Percentiles rank a stretch among this genome's conserved stretches.
Evolutionary conservation across 2,797 vertebrate species (phyloP).

Genomic region (Tenualosa thibaudeaui): DNA sequence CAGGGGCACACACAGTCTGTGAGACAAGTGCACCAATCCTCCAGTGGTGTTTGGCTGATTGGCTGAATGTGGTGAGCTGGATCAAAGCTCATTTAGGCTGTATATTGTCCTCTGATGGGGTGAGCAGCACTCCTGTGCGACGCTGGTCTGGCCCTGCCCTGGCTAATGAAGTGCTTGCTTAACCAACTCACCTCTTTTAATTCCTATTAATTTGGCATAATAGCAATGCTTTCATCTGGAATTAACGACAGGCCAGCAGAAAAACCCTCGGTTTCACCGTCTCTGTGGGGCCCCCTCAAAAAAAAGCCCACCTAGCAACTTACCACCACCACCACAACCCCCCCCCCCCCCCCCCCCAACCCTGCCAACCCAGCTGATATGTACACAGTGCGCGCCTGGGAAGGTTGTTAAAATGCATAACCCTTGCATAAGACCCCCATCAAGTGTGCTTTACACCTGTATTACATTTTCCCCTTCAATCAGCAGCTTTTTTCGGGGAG

Average conservation of each 20-base stretch:
- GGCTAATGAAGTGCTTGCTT: slow-evolving; percentile 85
- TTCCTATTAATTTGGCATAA: slow-evolving; percentile 84
- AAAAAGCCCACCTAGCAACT: slow-evolving; percentile 76
- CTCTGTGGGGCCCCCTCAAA: slow-evolving; percentile 65
- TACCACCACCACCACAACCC: slow-evolving; percentile 37
- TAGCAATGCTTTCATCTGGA: slow-evolving; percentile 75
- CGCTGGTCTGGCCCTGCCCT: slow-evolving; percentile 60
- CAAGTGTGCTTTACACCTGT: slow-evolving; percentile 82
- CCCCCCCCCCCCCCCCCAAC: neutral
- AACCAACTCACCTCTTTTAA: slow-evolving; percentile 77
- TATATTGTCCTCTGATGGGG: neutral
- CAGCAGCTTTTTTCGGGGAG: slow-evolving; percentile 76
- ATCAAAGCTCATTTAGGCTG: neutral
- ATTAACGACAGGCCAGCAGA: slow-evolving; percentile 75
- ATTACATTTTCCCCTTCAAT: slow-evolving; percentile 83
- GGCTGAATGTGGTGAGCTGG: neutral
- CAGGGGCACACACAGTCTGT: no score
- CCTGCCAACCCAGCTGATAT: slow-evolving; percentile 67
- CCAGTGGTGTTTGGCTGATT: neutral
- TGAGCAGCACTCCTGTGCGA: neutral
- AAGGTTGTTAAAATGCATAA: slow-evolving; percentile 82
- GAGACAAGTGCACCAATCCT: neutral
- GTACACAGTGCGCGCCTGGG: slow-evolving; percentile 79
- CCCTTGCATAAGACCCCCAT: slow-evolving; percentile 83
- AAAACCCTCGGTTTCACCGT: slow-evolving; percentile 53